These are phyloP conservation scores for Paratilapia polleni DNA, from an alignment of 2,113 vertebrate genomes.

Conservation along the genomic window DNA sequence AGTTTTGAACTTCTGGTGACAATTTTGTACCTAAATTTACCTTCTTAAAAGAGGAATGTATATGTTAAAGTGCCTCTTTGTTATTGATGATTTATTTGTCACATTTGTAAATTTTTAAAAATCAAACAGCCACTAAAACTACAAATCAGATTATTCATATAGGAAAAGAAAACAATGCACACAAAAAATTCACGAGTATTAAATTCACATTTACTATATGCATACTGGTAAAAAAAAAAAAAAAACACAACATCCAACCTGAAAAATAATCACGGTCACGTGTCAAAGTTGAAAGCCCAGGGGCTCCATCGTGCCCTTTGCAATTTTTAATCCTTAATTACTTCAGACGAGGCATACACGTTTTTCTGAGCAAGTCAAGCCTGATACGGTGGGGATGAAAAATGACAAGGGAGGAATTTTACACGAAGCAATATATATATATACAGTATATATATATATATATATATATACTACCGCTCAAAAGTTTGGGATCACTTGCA, in stretches of 20 bases:
- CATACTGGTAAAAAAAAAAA: accelerated
- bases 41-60: neutral
- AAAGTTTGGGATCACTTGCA: too few relatives aligned
- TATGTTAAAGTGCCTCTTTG: neutral
- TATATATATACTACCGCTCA: too few relatives aligned
- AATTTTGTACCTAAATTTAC: neutral
- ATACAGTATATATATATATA: too few relatives aligned
- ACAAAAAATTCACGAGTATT: neutral
- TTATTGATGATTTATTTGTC: neutral
- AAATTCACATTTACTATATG: neutral
- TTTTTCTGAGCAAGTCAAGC: neutral
- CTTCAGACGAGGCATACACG: neutral
- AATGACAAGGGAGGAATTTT: neutral
- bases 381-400: neutral
- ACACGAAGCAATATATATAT: too few relatives aligned
- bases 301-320: neutral
- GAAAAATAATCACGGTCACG: neutral
- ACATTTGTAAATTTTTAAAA: neutral
- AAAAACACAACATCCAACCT: neutral
- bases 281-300: neutral
- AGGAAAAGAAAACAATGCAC: neutral
- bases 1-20: neutral
- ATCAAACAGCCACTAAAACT: neutral
- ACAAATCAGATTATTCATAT: neutral
- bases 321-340: neutral